Conservation (phyloP, 2,797 vertebrate species). For the Limosa lapponica region DNA sequence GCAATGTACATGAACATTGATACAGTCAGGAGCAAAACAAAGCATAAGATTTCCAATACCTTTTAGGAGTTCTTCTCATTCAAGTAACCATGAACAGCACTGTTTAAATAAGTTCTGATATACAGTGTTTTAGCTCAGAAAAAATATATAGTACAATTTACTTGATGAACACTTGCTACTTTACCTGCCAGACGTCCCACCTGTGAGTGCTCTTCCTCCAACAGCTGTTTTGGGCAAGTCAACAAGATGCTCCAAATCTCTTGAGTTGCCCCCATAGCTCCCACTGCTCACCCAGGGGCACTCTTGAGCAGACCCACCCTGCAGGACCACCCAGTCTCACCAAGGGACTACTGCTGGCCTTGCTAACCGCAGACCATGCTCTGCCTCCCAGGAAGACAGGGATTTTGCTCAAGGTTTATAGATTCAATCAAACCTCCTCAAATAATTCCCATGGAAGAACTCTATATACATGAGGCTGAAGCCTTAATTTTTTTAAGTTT, state of each 20-base stretch:
- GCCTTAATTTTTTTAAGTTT: slow-evolving; percentile 58
- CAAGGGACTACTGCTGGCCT: neutral
- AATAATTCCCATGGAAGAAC: slow-evolving; percentile 50
- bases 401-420: slow-evolving; percentile 67
- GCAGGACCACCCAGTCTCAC: neutral
- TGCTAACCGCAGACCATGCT: neutral
- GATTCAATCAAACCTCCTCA: slow-evolving; percentile 55
- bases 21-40: neutral
- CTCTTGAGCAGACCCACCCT: rapidly evolving
- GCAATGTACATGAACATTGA: neutral
- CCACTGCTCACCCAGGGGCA: rapidly evolving
- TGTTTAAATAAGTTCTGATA: neutral
- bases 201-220: rapidly evolving
- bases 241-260: neutral
- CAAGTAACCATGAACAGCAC: neutral
- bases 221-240: neutral
- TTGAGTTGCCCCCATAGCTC: neutral
- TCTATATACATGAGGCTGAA: slow-evolving; percentile 33
- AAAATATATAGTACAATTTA: neutral
- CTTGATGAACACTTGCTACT: neutral
- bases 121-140: neutral
- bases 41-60: rapidly evolving
- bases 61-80: neutral
- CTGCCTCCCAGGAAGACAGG: neutral
- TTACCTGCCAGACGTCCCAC: rapidly evolving